Evolutionary conservation across 2,888 invertebrate genomes (phyloP), one percentile per base, ranked within the genome.

Genomic region (Sipunculus nudus): DNA sequence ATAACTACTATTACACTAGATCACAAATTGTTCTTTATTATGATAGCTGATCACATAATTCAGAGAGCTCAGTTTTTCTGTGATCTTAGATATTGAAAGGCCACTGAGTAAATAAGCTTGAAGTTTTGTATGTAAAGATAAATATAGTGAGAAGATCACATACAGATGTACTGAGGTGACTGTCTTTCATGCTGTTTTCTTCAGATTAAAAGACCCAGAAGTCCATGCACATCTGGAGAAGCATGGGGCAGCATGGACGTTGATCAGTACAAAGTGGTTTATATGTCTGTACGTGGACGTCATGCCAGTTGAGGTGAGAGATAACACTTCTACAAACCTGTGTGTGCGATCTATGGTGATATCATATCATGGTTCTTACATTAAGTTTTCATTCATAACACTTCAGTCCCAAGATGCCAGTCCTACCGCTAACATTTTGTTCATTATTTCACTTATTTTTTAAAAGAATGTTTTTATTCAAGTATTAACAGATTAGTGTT

Each of bases 181-280:
- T 39, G 16, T 52, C 19, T 29, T 55, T 3, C 21, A 25, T 28
- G 10, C 6, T 38, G 16, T 53, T 31, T 38, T 2, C 31, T 60
- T 13, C 75, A 91, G 91, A 81, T 86, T 90, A 71, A 90, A 91
- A 82, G 89, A 91, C 76, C 94, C 95, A 10, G 89, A 89, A 75
- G 89, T 96, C 4, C 89, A 92, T 83, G 87, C 89, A 66, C 93
- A 94, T 82, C 89, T 96, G 67, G 89, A 90, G 71, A 88, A 88
- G 74, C 85, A 93, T 74, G 93, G 92, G 60, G 87, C 95, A 73
- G 92, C 93, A 16, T 95, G 94, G 92, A 91, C 93, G 54, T 91
- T 96, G 60, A 90, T 95, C 74, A 91, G 92, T 29, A 94, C 94
- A 60, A 96, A 96, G 85, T 96, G 96, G 96, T 95, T 96, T 81